These are phyloP conservation scores for Thalassarche chlororhynchos DNA, from an alignment of 2,113 vertebrate species.

Conservation along the genomic window DNA sequence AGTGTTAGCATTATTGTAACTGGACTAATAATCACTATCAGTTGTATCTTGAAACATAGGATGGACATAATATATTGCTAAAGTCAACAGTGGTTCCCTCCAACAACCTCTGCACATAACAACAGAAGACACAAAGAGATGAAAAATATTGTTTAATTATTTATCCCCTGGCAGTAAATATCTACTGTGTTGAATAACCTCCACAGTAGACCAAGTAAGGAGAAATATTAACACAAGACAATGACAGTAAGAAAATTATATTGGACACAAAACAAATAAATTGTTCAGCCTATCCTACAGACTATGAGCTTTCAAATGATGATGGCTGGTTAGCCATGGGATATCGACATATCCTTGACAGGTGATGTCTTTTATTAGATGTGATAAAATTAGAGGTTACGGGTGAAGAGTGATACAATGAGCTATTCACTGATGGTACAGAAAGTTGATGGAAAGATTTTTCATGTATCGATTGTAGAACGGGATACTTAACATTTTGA, in stretches of 20 bases:
- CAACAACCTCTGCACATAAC: background rate
- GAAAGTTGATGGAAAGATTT: background rate
- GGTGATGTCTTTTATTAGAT: background rate
- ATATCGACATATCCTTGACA: background rate
- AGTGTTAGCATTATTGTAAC: background rate
- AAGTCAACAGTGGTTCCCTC: background rate
- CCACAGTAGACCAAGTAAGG: fast-evolving
- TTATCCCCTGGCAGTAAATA: background rate
- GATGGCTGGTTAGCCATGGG: background rate
- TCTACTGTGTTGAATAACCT: background rate
- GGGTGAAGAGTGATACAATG: background rate
- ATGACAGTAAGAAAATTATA: background rate
- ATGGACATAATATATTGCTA: background rate
- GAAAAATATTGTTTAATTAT: background rate
- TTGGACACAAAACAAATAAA: background rate
- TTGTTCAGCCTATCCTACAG: background rate
- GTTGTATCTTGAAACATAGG: background rate
- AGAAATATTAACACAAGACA: background rate
- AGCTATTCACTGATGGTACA: background rate
- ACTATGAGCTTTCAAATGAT: background rate
- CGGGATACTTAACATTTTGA: background rate
- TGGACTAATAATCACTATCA: background rate
- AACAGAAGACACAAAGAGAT: background rate
- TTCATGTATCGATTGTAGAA: background rate
- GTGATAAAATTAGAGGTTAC: background rate